A percentile compares a stretch with the other conserved stretches of the same genome.
Evolutionary conservation across 2,113 vertebrate genomes (phyloP).

Genomic region (Trochalopteron elliotii): DNA sequence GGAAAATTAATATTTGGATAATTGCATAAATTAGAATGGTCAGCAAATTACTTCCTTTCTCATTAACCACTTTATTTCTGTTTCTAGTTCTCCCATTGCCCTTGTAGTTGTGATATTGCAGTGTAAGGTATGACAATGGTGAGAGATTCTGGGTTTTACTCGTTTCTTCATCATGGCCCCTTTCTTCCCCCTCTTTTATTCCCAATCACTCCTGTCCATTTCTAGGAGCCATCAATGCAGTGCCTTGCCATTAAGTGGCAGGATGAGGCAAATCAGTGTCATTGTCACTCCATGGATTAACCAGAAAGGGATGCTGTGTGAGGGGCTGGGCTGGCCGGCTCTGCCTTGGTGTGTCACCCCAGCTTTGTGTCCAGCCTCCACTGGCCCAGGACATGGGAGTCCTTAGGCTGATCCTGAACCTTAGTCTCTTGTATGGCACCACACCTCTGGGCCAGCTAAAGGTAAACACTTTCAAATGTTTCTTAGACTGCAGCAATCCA

Average conservation of each 20-base stretch:
- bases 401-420: constrained; percentile 71
- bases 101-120: constrained; percentile 44
- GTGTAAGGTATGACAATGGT: constrained; percentile 52
- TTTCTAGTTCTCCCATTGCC: constrained; percentile 26
- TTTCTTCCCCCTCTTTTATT: constrained; percentile 58
- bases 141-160: constrained; percentile 64
- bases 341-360: constrained; percentile 72
- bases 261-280: constrained; percentile 72
- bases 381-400: constrained; percentile 69
- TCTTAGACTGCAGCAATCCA: constrained; percentile 59
- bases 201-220: constrained; percentile 74
- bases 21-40: constrained; percentile 15
- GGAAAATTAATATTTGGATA: constrained; percentile 37
- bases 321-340: constrained; percentile 72
- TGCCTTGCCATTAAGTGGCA: constrained; percentile 72
- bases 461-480: constrained; percentile 74
- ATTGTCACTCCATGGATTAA: constrained; percentile 74
- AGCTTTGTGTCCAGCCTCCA: constrained; percentile 72
- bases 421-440: constrained; percentile 73
- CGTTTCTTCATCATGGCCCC: constrained; percentile 71
- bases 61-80: constrained; percentile 28
- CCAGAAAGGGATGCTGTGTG: constrained; percentile 75
- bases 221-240: constrained; percentile 74
- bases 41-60: constrained; percentile 2
- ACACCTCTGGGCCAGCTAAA: constrained; percentile 72